These are phyloP conservation scores for Homarus americanus DNA, from an alignment of 1,140 invertebrate species.

Conservation along the genomic window DNA sequence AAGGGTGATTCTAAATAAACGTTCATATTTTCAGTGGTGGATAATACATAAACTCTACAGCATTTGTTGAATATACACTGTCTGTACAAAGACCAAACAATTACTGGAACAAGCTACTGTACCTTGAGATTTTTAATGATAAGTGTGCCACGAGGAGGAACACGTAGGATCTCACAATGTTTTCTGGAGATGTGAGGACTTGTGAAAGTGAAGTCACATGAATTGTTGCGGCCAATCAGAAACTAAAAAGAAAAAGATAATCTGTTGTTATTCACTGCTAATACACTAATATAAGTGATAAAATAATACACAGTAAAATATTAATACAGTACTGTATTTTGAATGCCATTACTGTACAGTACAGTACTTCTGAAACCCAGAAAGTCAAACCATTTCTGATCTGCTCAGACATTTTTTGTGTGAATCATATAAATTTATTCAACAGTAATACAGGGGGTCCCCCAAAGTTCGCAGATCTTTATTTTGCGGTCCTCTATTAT, in stretches of 20 bases:
- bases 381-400: not conserved
- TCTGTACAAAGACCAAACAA: not conserved
- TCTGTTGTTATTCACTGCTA: not conserved
- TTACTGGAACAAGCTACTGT: not conserved
- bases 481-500: too few species aligned
- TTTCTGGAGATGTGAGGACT: slow-evolving; percentile 36
- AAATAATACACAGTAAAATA: not conserved
- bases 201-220: slow-evolving; percentile 25
- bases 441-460: too few species aligned
- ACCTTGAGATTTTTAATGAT: slow-evolving; percentile 50
- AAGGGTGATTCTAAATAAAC: not conserved
- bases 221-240: not conserved
- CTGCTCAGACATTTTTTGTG: not conserved
- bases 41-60: not conserved
- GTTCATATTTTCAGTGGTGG: not conserved
- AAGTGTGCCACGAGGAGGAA: slow-evolving; percentile 35
- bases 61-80: not conserved
- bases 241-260: slow-evolving; percentile 15
- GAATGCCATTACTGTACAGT: not conserved
- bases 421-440: too few species aligned
- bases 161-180: slow-evolving; percentile 44
- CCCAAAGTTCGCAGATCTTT: too few species aligned
- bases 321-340: not conserved
- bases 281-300: too few species aligned
- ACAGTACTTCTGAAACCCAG: not conserved